These are phyloP conservation scores for Syritta pipiens DNA, from an alignment of 2,888 invertebrate species.

Conservation along the genomic window DNA sequence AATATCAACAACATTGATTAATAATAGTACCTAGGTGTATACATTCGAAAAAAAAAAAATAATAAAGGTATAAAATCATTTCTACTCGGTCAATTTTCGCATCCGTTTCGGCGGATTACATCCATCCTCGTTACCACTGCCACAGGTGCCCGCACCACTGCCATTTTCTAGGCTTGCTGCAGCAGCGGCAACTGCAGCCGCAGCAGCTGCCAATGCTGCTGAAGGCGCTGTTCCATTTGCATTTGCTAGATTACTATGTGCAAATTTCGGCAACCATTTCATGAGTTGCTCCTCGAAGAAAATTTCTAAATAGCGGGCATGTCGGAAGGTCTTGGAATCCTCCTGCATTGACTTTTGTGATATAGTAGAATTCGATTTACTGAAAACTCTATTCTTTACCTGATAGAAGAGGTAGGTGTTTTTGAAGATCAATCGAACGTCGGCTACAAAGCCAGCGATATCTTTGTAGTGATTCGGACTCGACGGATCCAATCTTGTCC, in stretches of 20 bases:
- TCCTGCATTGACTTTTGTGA: constrained; percentile 80
- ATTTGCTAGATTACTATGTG: constrained; percentile 73
- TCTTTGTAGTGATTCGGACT: constrained; percentile 86
- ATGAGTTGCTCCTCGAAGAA: constrained; percentile 90
- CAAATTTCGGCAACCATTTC: constrained; percentile 90
- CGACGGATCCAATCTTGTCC: constrained; percentile 88
- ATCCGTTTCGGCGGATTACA: constrained; percentile 76
- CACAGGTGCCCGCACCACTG: constrained; percentile 61
- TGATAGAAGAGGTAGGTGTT: constrained; percentile 92
- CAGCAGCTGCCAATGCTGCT: constrained; percentile 69
- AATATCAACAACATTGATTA: constrained; percentile 69
- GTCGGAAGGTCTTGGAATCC: constrained; percentile 87
- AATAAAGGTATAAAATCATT: constrained; percentile 29
- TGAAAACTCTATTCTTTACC: constrained; percentile 80
- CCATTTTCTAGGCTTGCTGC: constrained; percentile 60
- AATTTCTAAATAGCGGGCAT: constrained; percentile 90
- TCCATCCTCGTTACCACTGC: constrained; percentile 73
- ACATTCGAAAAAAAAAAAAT: constrained; percentile 39
- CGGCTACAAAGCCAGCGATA: constrained; percentile 87
- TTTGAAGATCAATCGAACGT: constrained; percentile 91
- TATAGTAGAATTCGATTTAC: neutral
- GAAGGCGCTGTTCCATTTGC: constrained; percentile 42
- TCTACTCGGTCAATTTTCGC: constrained; percentile 76
- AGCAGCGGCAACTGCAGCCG: constrained; percentile 64
- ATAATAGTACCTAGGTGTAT: constrained; percentile 65